phyloP scores from a whole-genome alignment of 2,888 invertebrate genomes.

The Caenorhabditis zanzibari region DNA sequence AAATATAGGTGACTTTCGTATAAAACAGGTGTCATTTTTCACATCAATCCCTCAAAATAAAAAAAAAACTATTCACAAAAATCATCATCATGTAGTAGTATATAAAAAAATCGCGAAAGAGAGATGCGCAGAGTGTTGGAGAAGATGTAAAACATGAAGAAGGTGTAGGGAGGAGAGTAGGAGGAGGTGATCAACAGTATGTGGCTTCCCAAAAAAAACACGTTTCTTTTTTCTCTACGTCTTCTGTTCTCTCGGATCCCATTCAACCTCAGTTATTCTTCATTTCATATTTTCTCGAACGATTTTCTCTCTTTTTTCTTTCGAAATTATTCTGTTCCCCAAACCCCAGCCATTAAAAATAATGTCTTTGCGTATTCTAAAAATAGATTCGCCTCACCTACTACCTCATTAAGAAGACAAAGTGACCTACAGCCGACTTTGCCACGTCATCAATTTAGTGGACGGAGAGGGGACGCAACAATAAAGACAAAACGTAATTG shows the following conservation, averaged over 20 bases:
- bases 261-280: not conserved
- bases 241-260: not conserved
- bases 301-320: too few relatives aligned
- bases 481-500: conserved; percentile 30
- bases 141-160: not conserved
- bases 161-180: not conserved
- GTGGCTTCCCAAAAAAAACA: conserved; percentile 39
- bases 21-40: not conserved
- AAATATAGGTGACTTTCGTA: not conserved
- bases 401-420: conserved; percentile 20
- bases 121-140: not conserved
- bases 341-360: too few relatives aligned
- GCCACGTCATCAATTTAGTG: conserved; percentile 33
- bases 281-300: too few relatives aligned
- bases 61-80: not conserved
- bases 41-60: not conserved
- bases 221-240: conserved; percentile 33
- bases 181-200: conserved; percentile 27
- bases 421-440: conserved; percentile 24
- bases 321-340: too few relatives aligned
- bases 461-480: not conserved
- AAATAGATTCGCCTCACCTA: conserved; percentile 1
- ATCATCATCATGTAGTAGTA: not conserved
- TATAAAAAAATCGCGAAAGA: conserved; percentile 6
- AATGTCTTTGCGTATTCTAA: conserved; percentile 2